Evolutionary conservation across 2,113 vertebrate genomes (phyloP).

Genomic region (Engystomops pustulosus): DNA sequence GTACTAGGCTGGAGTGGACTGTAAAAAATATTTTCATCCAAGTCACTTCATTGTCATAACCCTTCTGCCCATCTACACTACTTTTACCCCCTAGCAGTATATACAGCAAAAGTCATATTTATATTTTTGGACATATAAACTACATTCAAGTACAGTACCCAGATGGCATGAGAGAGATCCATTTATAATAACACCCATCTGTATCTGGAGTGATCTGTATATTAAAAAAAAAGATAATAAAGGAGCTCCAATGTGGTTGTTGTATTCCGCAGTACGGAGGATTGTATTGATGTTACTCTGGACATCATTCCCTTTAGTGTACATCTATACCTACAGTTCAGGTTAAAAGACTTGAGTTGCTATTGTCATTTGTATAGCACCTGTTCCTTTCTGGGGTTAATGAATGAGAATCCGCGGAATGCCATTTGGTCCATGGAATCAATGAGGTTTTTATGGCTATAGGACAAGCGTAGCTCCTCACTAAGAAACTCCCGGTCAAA

Average conservation of each 20-base stretch:
- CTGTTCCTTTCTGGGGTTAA: constrained; percentile 88
- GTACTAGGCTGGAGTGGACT: constrained; percentile 42
- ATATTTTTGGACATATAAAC: constrained; percentile 70
- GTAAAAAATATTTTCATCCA: constrained; percentile 51
- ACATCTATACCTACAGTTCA: constrained; percentile 19
- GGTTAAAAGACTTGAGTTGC: background rate
- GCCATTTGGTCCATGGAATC: constrained; percentile 97
- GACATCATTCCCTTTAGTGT: constrained; percentile 41
- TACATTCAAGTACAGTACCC: constrained; percentile 89
- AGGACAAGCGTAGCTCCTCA: constrained; percentile 91
- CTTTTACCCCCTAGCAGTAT: constrained; percentile 77
- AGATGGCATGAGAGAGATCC: constrained; percentile 65
- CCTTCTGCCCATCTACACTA: constrained; percentile 56
- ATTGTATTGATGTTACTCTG: background rate
- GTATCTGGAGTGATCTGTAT: background rate
- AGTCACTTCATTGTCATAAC: constrained; percentile 16
- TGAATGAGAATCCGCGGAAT: constrained; percentile 92
- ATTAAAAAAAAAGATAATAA: background rate
- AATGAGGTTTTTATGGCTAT: constrained; percentile 93
- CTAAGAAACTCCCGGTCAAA: constrained; percentile 96
- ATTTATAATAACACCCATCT: background rate
- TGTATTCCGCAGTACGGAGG: background rate
- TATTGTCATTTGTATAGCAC: constrained; percentile 81
- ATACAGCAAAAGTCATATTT: constrained; percentile 76
- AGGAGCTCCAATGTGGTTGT: too few species aligned